phyloP scores from a whole-genome alignment of 2,113 vertebrate species.

The Periophthalmodon schlosseri region DNA sequence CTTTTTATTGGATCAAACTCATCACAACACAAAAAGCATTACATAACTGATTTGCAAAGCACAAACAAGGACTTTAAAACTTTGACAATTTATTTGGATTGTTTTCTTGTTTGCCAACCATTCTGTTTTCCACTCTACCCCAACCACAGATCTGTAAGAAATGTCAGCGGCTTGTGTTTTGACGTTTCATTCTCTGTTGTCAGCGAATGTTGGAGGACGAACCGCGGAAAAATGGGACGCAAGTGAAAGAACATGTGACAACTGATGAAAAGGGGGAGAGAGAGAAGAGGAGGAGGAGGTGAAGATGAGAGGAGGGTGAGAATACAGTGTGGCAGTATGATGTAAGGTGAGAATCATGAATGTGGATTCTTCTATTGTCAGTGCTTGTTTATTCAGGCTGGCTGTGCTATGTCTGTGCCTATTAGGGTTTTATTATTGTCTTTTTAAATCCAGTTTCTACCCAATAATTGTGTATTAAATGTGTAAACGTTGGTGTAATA shows the following conservation, averaged over 20 bases:
- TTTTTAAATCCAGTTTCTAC: neutral
- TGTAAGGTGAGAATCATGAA: conserved; percentile 21
- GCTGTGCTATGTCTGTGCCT: neutral
- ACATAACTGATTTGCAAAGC: neutral
- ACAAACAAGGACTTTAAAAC: neutral
- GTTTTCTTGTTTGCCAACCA: neutral
- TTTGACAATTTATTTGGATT: neutral
- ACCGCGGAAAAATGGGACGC: conserved; percentile 14
- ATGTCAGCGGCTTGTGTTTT: neutral
- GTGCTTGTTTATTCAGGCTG: neutral
- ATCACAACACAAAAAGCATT: neutral
- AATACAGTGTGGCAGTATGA: conserved; percentile 27
- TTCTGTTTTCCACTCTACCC: neutral
- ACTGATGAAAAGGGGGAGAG: conserved; percentile 1
- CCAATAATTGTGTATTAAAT: neutral
- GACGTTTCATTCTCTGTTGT: conserved; percentile 1
- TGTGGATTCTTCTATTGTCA: neutral
- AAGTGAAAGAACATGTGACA: conserved; percentile 22
- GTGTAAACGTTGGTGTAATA: too few relatives aligned
- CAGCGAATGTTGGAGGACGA: conserved; percentile 3
- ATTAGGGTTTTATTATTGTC: neutral
- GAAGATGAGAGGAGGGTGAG: conserved; percentile 34
- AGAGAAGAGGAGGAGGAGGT: conserved; percentile 1
- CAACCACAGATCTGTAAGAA: conserved; percentile 11
- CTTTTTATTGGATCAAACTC: neutral